A percentile compares a stretch with the other conserved stretches of the same genome.
phyloP scores from a whole-genome alignment of 1,140 invertebrate species.

The Dreissena polymorpha region DNA sequence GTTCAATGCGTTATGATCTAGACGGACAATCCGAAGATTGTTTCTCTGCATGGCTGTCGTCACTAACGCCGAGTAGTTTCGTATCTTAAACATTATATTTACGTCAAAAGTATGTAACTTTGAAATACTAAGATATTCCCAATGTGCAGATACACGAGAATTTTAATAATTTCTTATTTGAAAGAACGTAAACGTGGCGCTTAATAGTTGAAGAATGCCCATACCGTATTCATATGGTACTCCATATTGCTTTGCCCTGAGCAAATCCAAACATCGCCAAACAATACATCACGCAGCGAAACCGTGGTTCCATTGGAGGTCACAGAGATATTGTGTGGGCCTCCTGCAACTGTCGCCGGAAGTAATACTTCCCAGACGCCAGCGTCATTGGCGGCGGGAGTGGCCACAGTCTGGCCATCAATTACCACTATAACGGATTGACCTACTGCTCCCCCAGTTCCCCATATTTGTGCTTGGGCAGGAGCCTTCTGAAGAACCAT shows the following conservation, averaged over 20 bases:
- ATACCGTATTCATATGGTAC: slow-evolving; percentile 54
- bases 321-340: not conserved
- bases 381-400: slow-evolving; percentile 15
- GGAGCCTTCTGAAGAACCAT: slow-evolving; percentile 73
- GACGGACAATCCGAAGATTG: too few relatives aligned
- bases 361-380: slow-evolving; percentile 16
- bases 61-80: too few relatives aligned
- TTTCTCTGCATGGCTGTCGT: too few relatives aligned
- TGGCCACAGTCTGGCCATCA: slow-evolving; percentile 14
- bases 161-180: too few relatives aligned
- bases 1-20: not conserved
- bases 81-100: too few relatives aligned
- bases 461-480: slow-evolving; percentile 65
- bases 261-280: slow-evolving; percentile 70
- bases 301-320: not conserved
- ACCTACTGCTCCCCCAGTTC: slow-evolving; percentile 54
- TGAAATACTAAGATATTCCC: not conserved
- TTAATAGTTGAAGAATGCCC: not conserved
- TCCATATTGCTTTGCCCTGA: slow-evolving; percentile 70
- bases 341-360: not conserved
- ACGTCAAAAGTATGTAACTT: too few relatives aligned
- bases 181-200: too few relatives aligned
- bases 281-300: slow-evolving; percentile 57
- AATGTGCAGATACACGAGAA: not conserved
- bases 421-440: slow-evolving; percentile 27